Evolutionary conservation across 2,888 invertebrate species (phyloP), one percentile per base, ranked within the genome.

Genomic region (Lapara coniferarum): DNA sequence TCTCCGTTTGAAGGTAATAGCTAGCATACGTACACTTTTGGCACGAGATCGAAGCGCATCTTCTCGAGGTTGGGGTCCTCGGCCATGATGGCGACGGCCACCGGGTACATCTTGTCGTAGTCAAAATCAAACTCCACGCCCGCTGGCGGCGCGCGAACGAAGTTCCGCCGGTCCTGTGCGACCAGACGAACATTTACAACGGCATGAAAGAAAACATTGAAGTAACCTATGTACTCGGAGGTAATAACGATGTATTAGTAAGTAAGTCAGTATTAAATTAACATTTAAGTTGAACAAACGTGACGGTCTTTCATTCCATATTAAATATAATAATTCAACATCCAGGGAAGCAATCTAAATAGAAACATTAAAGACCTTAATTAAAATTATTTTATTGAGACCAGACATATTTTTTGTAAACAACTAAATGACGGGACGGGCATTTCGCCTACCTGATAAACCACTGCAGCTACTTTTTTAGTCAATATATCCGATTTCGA

Each of bases 1-100:
- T 25, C 25, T 25, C 25, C 25, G 1, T 25, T 2, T 25, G 25
- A 25, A 25, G 1, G 25, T 25, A 25, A 25, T 25, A 25, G 25
- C 25, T 10, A 12, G 30, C n/a, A 19, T 55, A 96, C 98, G 96
- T 93, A 99, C 99, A 98, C 96, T 97, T 99, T 99, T 84, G 99
- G 99, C 88, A 99, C 99, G 87, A 99, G 96, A 91, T 99, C 98
- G 95, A 99, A 99, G 92, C 99, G 97, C 98, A 99, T 99, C 94
- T 98, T 98, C 93, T 98, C 97, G 85, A 99, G 96, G 92, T 98
- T 98, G 73, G 98, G 97, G 93, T 99, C 99, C 89, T 98, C 97
- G 78, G 97, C 96, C 94, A 99, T 96, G 84, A 98, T 98, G 81
- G 98, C 97, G 94, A 98, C 96, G 74, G 99, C 99, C 85, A 99